Conservation (phyloP, 2,797 vertebrate species). For the Argentina silus region DNA sequence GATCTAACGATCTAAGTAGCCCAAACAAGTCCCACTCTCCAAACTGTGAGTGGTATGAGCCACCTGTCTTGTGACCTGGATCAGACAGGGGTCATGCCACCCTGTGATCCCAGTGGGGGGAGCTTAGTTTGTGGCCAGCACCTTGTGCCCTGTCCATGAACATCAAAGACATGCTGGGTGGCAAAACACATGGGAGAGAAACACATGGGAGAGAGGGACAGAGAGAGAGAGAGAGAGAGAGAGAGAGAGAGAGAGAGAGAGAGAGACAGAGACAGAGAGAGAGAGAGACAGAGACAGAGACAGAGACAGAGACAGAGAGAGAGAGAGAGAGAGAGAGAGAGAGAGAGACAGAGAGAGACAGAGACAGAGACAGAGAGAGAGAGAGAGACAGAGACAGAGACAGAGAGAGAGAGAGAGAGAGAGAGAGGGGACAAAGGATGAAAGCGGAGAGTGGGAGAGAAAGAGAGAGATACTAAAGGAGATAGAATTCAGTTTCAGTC, state of each 20-base stretch:
- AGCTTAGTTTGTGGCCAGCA: conserved; percentile 12
- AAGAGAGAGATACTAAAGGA: neutral
- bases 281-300: too few relatives aligned
- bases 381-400: neutral
- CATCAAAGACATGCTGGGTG: conserved; percentile 25
- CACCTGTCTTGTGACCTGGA: conserved; percentile 41
- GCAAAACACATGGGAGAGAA: conserved; percentile 1
- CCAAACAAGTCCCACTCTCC: conserved; percentile 2
- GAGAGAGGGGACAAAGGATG: neutral
- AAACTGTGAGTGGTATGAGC: conserved; percentile 29
- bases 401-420: neutral
- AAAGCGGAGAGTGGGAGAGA: neutral
- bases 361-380: neutral
- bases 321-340: neutral
- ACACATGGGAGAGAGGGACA: neutral
- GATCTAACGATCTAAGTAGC: conserved; percentile 4
- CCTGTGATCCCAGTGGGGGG: conserved; percentile 15
- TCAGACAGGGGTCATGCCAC: conserved; percentile 34
- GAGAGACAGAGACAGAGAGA: neutral
- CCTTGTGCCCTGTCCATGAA: neutral
- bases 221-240: neutral
- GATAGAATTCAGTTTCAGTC: neutral
- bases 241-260: neutral
- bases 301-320: too few relatives aligned
- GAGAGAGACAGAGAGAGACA: neutral